Evolutionary conservation across 2,888 invertebrate genomes (phyloP), one percentile per base, ranked within the genome.

Genomic region (Metalampra italica): DNA sequence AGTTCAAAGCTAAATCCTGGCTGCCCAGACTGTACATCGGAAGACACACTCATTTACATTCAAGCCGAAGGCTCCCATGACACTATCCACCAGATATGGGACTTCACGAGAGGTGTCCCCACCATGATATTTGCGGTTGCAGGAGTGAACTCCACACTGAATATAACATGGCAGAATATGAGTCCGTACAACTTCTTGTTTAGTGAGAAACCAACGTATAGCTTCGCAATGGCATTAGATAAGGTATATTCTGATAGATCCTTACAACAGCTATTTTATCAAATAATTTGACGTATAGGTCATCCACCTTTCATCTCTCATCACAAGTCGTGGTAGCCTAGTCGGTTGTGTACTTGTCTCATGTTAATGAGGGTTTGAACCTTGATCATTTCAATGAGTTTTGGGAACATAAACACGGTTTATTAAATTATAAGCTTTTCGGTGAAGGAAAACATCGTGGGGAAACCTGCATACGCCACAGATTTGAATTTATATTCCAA

Each of bases 1-100:
- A 66, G 56, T 12, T 62, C 83, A 34, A 47, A 52, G 46, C 46
- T 86, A 1, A 88, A 90, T 52, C 89, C 87, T 1, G 79, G 78
- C 37, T 87, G 86, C 50, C 29, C 54, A 0, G 49, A 52, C 15
- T 88, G 88, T 53, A 59, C 66, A 4, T 54, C 61, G 1, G 70
- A 78, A 44, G 60, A 74, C 0, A 88, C 87, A 1, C 68, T 92
- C 0, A 60, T 91, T 3, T 90, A 93, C 62, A 75, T 92, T 8
- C 76, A 79, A 63, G 92, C 93, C 0, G 87, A 83, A 15, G 92
- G 93, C 0, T 52, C 72, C 0, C 74, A 87, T 42, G 93, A 94
- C 69, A 90, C 90, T 0, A 69, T 94, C 0, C 93, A 94, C 66
- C 93, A 93, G 66, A 57, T 94, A 43, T 93, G 93, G 92, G 93